Percentiles rank a stretch among this genome's conserved stretches.
Conservation (phyloP, 2,113 vertebrate species). For the Ciconia stormi region DNA sequence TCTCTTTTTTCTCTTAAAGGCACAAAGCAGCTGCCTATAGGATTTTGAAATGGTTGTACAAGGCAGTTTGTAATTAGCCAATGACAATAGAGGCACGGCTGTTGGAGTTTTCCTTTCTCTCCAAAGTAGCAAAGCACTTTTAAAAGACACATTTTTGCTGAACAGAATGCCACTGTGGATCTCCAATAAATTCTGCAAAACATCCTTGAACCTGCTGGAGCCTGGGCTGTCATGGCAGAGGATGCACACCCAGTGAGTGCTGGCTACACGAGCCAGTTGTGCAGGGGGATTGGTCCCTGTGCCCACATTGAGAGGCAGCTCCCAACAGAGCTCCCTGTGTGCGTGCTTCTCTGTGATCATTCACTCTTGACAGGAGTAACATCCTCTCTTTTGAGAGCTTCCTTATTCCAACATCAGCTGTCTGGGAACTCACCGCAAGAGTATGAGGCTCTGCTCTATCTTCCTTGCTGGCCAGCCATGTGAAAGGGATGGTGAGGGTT, state of each 20-base stretch:
- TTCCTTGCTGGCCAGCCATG: rapidly evolving
- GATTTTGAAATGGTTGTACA: not conserved
- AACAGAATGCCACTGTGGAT: not conserved
- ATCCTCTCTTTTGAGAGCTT: not conserved
- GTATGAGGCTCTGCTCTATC: not conserved
- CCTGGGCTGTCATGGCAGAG: not conserved
- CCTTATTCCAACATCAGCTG: not conserved
- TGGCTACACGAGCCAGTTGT: not conserved
- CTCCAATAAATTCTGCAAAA: not conserved
- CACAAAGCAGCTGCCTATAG: not conserved
- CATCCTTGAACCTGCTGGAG: not conserved
- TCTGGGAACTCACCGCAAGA: not conserved
- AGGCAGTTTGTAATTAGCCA: not conserved
- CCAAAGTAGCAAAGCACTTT: not conserved
- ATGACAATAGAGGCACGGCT: not conserved
- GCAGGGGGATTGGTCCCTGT: not conserved
- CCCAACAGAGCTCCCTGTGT: not conserved
- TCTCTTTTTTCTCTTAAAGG: not conserved
- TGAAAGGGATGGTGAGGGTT: not conserved
- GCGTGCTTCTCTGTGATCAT: not conserved
- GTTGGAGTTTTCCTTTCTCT: not conserved
- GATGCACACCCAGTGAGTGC: not conserved
- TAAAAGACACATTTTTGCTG: not conserved
- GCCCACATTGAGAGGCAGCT: not conserved
- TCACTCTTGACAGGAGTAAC: not conserved